These are phyloP conservation scores for Meloidogyne chitwoodi DNA, from an alignment of 1,140 invertebrate species.

Conservation along the genomic window DNA sequence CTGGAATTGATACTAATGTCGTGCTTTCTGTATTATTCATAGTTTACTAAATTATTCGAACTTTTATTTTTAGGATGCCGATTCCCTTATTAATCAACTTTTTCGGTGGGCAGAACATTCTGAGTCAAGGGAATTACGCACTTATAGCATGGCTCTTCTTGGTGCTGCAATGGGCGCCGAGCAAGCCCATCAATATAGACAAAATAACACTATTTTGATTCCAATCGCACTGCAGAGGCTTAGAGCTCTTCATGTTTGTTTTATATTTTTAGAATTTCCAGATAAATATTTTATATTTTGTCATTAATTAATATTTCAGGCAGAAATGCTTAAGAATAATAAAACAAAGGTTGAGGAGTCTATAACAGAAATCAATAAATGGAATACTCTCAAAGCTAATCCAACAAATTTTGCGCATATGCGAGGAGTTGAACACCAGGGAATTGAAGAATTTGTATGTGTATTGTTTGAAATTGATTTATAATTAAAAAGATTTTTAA, in stretches of 20 bases:
- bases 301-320: slow-evolving; percentile 29
- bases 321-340: slow-evolving; percentile 33
- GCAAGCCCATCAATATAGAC: slow-evolving; percentile 30
- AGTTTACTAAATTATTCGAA: not conserved
- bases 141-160: slow-evolving; percentile 37
- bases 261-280: slow-evolving; percentile 23
- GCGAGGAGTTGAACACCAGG: not conserved
- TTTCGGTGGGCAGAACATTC: slow-evolving; percentile 40
- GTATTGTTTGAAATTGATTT: too few relatives aligned
- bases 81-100: slow-evolving; percentile 31
- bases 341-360: slow-evolving; percentile 4
- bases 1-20: slow-evolving; percentile 36
- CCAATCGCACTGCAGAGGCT: slow-evolving; percentile 32
- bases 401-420: slow-evolving; percentile 22
- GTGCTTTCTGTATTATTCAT: slow-evolving; percentile 16
- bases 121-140: slow-evolving; percentile 38
- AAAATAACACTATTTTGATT: slow-evolving; percentile 28
- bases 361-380: not conserved
- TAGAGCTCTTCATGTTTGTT: slow-evolving; percentile 34
- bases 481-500: too few relatives aligned
- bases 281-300: too few relatives aligned
- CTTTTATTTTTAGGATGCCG: slow-evolving; percentile 32
- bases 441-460: not conserved
- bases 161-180: slow-evolving; percentile 33
- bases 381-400: not conserved